Percentiles rank a stretch among this genome's conserved stretches.
Conservation (phyloP, 2,113 vertebrate genomes). For the Nanorana parkeri region DNA sequence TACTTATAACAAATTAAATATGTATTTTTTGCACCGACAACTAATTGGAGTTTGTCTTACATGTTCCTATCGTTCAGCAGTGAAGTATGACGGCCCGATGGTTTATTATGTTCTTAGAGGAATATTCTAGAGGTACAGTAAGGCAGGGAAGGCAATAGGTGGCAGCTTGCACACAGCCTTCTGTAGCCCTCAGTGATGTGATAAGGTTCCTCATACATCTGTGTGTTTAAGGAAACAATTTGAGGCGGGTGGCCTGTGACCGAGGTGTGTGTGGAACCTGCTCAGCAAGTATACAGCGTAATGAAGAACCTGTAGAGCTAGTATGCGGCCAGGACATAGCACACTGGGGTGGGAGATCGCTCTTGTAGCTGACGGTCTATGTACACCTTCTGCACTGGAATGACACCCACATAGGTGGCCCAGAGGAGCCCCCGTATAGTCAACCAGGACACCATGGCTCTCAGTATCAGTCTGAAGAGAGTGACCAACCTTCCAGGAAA, state of each 20-base stretch:
- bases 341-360: slow-evolving; percentile 16
- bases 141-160: neutral
- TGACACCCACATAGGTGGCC: neutral
- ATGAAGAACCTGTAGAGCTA: slow-evolving; percentile 38
- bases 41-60: no score
- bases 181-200: neutral
- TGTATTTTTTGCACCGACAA: no score
- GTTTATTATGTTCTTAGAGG: no score
- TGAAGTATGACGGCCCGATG: no score
- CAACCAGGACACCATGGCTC: slow-evolving; percentile 75
- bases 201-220: slow-evolving; percentile 30
- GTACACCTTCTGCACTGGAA: slow-evolving; percentile 5
- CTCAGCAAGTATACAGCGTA: slow-evolving; percentile 40
- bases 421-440: neutral
- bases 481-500: slow-evolving; percentile 81
- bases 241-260: slow-evolving; percentile 8
- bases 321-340: slow-evolving; percentile 14
- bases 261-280: slow-evolving; percentile 46
- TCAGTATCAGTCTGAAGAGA: slow-evolving; percentile 76
- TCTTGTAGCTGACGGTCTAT: neutral
- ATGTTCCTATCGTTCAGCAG: no score
- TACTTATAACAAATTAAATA: no score
- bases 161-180: neutral
- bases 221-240: slow-evolving; percentile 34
- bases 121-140: no score